A percentile compares a stretch with the other conserved stretches of the same genome.
phyloP scores from a whole-genome alignment of 2,888 invertebrate species.

The Cephus spinipes region DNA sequence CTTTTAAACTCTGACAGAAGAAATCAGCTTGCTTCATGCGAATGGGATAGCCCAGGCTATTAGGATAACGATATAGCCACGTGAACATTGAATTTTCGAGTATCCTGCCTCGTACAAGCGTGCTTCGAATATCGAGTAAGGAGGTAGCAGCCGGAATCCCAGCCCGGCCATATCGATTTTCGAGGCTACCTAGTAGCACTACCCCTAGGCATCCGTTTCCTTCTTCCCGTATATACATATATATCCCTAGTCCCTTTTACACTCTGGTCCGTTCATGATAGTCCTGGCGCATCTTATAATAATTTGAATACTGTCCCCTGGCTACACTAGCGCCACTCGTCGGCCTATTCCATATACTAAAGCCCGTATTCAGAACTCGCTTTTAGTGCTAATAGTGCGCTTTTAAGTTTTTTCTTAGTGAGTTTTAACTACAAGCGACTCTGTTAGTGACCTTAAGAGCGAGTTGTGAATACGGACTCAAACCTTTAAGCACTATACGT shows the following conservation, averaged over 20 bases:
- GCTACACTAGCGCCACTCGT: background rate
- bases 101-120: background rate
- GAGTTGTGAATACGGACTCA: no score
- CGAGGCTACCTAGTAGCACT: slow-evolving; percentile 29
- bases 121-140: background rate
- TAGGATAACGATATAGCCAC: background rate
- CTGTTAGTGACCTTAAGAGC: no score
- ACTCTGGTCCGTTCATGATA: slow-evolving; percentile 36
- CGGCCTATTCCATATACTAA: background rate
- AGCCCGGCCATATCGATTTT: slow-evolving; percentile 40
- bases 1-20: background rate
- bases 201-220: slow-evolving; percentile 30
- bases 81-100: background rate
- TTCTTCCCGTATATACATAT: background rate
- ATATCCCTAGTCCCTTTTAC: slow-evolving; percentile 16
- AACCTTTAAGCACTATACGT: background rate
- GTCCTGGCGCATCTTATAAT: slow-evolving; percentile 27
- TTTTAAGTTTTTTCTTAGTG: no score
- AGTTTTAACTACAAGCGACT: no score
- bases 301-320: slow-evolving; percentile 38
- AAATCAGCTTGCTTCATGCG: background rate
- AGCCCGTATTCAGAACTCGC: no score
- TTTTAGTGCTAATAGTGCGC: no score
- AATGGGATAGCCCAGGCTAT: background rate
- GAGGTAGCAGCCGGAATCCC: background rate